Percentiles rank a stretch among this genome's conserved stretches.
Evolutionary conservation across 30 jellyfish, hydroid and myxozoan genomes (phyloP).

Genomic region (Hydractinia symbiolongicarpus): DNA sequence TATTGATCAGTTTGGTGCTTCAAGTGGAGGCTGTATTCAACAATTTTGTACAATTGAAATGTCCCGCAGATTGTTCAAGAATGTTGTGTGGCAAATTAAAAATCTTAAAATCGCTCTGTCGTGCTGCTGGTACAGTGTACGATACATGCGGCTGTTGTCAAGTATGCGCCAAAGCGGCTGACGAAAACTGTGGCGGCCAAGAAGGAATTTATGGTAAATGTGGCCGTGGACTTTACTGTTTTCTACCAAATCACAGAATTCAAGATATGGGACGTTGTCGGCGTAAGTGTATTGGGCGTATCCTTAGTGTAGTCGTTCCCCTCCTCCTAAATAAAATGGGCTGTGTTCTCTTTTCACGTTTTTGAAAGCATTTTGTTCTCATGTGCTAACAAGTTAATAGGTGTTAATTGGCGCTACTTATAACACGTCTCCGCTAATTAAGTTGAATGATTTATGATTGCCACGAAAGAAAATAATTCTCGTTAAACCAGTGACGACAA

Average conservation of each 20-base stretch:
- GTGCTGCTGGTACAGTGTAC: slow-evolving; percentile 72
- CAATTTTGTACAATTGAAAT: slow-evolving; percentile 5
- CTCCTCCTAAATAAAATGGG: no score
- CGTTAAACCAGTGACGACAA: no score
- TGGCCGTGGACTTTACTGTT: slow-evolving; percentile 67
- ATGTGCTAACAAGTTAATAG: no score
- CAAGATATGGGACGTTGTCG: not conserved
- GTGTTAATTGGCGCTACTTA: no score
- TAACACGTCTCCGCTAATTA: no score
- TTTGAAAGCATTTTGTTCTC: no score
- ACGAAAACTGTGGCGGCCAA: slow-evolving; percentile 78
- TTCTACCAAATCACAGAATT: not conserved
- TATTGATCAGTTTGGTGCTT: no score
- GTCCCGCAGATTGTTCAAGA: slow-evolving; percentile 21
- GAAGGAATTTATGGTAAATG: slow-evolving; percentile 62
- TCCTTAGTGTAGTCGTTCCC: no score
- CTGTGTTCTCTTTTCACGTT: no score
- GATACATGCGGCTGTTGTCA: slow-evolving; percentile 88
- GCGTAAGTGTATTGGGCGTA: not conserved
- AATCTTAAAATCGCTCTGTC: slow-evolving; percentile 26
- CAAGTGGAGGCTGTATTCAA: not conserved
- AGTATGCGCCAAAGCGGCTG: slow-evolving; percentile 63
- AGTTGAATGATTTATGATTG: no score
- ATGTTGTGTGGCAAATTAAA: slow-evolving; percentile 5
- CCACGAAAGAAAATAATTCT: no score